Conservation (phyloP, 1,140 invertebrate genomes). For the Sminthurinus signatus region DNA sequence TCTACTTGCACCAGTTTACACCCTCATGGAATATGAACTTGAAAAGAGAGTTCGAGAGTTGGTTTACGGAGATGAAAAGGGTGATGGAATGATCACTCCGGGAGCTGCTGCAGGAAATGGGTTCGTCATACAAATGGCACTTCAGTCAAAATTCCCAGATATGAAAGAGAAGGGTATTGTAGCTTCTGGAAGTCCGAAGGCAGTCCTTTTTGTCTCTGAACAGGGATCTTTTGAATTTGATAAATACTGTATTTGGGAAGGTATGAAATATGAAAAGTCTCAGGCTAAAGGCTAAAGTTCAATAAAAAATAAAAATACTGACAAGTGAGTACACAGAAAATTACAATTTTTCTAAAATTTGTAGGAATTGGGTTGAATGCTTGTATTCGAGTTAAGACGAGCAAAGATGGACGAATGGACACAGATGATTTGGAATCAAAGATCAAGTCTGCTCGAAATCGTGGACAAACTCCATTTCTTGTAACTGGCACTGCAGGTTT, state of each 20-base stretch:
- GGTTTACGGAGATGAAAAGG: slow-evolving; percentile 68
- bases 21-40: slow-evolving; percentile 74
- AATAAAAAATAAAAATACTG: too few species aligned
- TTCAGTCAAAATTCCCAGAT: slow-evolving; percentile 67
- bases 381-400: slow-evolving; percentile 63
- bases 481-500: slow-evolving; percentile 84
- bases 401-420: slow-evolving; percentile 69
- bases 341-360: neutral
- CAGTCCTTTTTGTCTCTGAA: slow-evolving; percentile 74
- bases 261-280: too few species aligned
- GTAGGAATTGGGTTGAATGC: slow-evolving; percentile 67
- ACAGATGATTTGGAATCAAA: slow-evolving; percentile 60
- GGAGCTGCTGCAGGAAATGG: slow-evolving; percentile 91
- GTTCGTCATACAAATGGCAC: slow-evolving; percentile 83
- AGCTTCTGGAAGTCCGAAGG: slow-evolving; percentile 46
- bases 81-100: slow-evolving; percentile 88
- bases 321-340: too few species aligned
- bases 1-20: slow-evolving; percentile 76
- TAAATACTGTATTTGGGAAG: slow-evolving; percentile 62
- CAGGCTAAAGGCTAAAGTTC: too few species aligned
- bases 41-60: slow-evolving; percentile 73
- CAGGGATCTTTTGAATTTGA: slow-evolving; percentile 93
- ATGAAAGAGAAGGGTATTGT: slow-evolving; percentile 52
- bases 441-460: slow-evolving; percentile 56
- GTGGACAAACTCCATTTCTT: slow-evolving; percentile 70